Evolutionary conservation across 2,113 vertebrate species (phyloP).

Genomic region (Mesocricetus auratus): DNA sequence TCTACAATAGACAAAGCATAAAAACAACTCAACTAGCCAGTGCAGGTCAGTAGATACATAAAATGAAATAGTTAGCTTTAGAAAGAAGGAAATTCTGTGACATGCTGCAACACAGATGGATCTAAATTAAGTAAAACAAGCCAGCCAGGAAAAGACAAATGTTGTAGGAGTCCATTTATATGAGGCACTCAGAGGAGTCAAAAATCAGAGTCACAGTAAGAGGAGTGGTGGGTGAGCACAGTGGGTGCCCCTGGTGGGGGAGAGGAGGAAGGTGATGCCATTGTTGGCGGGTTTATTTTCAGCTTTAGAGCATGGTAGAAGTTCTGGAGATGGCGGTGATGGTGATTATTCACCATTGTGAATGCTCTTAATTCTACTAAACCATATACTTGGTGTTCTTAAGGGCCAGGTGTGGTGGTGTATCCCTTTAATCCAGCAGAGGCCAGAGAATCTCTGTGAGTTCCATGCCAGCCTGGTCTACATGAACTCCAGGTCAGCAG

Average conservation of each 20-base stretch:
- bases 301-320: not conserved
- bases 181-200: not conserved
- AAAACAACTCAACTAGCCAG: not conserved
- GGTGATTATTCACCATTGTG: not conserved
- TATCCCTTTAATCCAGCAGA: not conserved
- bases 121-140: not conserved
- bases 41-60: not conserved
- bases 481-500: not conserved
- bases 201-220: not conserved
- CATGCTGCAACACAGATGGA: not conserved
- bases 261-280: not conserved
- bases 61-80: not conserved
- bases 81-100: not conserved
- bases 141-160: not conserved
- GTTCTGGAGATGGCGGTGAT: not conserved
- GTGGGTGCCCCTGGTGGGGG: no score
- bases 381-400: not conserved
- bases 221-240: not conserved
- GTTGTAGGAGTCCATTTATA: not conserved
- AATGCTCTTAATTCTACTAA: not conserved
- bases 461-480: not conserved
- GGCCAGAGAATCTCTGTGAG: not conserved
- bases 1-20: not conserved
- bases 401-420: not conserved
- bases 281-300: not conserved